These are phyloP conservation scores for Tokudaia muenninki DNA, from an alignment of 2,797 vertebrate species.

Conservation along the genomic window DNA sequence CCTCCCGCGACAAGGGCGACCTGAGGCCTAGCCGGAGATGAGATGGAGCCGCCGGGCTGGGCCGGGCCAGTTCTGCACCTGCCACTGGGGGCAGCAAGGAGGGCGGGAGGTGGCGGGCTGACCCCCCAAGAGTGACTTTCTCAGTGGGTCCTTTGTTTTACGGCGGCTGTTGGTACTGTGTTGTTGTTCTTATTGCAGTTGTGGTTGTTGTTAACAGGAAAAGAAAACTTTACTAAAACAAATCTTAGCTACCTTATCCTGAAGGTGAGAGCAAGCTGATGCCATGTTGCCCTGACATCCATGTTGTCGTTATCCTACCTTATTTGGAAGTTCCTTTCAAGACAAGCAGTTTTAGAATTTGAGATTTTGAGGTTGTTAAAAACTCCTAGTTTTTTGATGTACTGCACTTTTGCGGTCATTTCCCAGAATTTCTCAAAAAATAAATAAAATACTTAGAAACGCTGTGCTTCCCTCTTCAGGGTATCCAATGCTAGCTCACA, in stretches of 20 bases:
- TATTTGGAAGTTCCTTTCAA: conserved; percentile 67
- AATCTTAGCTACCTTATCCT: not conserved
- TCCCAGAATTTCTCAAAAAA: conserved; percentile 63
- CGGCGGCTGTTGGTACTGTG: not conserved
- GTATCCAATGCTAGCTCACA: conserved; percentile 39
- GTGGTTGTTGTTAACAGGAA: not conserved
- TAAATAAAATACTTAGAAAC: conserved; percentile 56
- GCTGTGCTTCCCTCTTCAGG: not conserved
- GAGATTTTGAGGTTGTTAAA: conserved; percentile 63
- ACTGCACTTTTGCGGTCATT: conserved; percentile 57
- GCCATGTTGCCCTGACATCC: not conserved
- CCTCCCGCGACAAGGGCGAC: conserved; percentile 85
- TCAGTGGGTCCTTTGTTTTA: conserved; percentile 39
- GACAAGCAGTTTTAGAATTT: conserved; percentile 52
- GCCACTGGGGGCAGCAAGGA: not conserved
- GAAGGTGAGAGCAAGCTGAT: not conserved
- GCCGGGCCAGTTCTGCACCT: not conserved
- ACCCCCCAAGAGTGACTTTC: conserved; percentile 63
- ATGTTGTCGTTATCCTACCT: not conserved
- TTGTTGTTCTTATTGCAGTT: not conserved
- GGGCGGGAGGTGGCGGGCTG: conserved; percentile 58
- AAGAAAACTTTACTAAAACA: conserved; percentile 12
- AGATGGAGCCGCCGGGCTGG: conserved; percentile 48
- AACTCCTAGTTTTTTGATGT: conserved; percentile 41
- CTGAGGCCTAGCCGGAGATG: conserved; percentile 83